These are phyloP conservation scores for Macrobrachium nipponense DNA, from an alignment of 1,140 invertebrate species.

Conservation along the genomic window DNA sequence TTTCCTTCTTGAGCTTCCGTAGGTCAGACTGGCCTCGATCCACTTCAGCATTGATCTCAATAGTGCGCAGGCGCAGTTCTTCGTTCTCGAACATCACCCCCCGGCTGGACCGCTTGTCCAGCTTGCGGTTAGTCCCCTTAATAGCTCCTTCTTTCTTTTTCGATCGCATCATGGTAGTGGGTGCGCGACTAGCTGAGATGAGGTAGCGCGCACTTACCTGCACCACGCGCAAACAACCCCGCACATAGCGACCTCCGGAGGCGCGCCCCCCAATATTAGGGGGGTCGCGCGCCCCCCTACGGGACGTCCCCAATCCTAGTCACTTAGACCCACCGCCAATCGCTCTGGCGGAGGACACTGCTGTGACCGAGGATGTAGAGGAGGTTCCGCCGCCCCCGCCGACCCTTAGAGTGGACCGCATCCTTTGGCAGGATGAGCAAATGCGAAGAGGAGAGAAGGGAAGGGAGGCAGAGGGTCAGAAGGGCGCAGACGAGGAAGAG, in stretches of 20 bases:
- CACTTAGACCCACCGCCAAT: constrained; percentile 38
- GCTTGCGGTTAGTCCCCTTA: constrained; percentile 77
- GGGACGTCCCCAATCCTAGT: constrained; percentile 58
- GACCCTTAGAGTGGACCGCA: constrained; percentile 51
- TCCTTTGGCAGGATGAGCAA: constrained; percentile 46
- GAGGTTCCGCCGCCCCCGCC: constrained; percentile 54
- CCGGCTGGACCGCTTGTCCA: constrained; percentile 67
- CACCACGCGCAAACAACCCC: constrained; percentile 58
- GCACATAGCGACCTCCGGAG: constrained; percentile 55
- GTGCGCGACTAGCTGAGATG: constrained; percentile 56
- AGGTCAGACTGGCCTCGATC: constrained; percentile 91
- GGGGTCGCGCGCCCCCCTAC: constrained; percentile 53
- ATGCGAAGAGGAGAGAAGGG: not conserved
- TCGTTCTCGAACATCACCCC: constrained; percentile 79
- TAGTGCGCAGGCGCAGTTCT: constrained; percentile 87
- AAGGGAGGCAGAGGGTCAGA: too few relatives aligned
- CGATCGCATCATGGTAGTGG: constrained; percentile 75
- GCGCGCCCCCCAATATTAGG: constrained; percentile 50
- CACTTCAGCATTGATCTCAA: constrained; percentile 93
- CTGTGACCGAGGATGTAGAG: constrained; percentile 28
- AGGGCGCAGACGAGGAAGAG: not conserved
- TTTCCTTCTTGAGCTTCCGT: constrained; percentile 86
- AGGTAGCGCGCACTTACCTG: constrained; percentile 62
- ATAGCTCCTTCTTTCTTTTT: constrained; percentile 78
- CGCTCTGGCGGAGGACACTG: constrained; percentile 28